These are phyloP conservation scores for Phalanger gymnotis DNA, from an alignment of 2,797 vertebrate species.

Conservation along the genomic window DNA sequence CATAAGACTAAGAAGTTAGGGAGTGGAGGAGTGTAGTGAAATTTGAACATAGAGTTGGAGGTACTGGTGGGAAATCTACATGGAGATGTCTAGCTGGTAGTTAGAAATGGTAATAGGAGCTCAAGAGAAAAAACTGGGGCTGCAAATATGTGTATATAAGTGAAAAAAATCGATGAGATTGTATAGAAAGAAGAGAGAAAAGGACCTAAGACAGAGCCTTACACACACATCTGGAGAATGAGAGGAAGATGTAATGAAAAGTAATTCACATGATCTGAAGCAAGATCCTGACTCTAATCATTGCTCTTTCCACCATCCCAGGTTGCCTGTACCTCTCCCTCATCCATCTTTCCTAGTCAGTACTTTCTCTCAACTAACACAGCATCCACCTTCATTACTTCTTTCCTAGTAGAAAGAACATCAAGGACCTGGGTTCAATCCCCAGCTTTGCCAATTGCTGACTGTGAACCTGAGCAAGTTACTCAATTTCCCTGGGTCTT, in stretches of 20 bases:
- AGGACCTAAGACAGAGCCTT: background rate
- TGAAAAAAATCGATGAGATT: background rate
- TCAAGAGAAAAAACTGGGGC: background rate
- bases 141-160: background rate
- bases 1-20: background rate
- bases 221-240: background rate
- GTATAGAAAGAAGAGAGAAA: background rate
- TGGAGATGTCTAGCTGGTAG: background rate
- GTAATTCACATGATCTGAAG: background rate
- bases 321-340: too few species aligned
- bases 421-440: background rate
- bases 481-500: background rate
- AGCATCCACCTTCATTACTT: background rate
- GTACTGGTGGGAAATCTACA: background rate
- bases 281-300: too few species aligned
- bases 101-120: background rate
- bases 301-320: too few species aligned
- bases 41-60: background rate
- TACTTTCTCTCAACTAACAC: background rate
- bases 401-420: background rate
- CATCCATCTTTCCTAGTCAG: background rate
- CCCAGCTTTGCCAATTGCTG: background rate
- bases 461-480: background rate
- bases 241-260: background rate
- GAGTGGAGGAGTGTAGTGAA: background rate